These are phyloP conservation scores for Sebastes fasciatus DNA, from an alignment of 2,113 vertebrate species.

Conservation along the genomic window DNA sequence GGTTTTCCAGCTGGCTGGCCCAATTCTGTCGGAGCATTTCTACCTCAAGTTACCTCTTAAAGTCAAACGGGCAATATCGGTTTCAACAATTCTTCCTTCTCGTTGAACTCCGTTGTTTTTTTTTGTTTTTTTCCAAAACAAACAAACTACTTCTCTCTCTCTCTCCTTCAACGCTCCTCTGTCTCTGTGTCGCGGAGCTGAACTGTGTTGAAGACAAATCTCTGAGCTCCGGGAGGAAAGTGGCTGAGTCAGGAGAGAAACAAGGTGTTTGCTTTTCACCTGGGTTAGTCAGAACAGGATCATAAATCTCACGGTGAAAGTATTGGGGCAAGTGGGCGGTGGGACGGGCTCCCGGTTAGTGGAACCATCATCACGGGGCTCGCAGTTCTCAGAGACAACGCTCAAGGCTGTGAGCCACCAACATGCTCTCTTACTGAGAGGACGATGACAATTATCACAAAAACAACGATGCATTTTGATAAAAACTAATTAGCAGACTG, in stretches of 20 bases:
- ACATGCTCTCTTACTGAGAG: not conserved
- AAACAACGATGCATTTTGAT: not conserved
- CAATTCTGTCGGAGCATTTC: conserved; percentile 38
- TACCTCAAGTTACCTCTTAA: conserved; percentile 27
- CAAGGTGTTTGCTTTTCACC: conserved; percentile 52
- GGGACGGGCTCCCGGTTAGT: not conserved
- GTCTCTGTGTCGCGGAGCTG: not conserved
- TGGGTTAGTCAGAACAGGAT: conserved; percentile 25
- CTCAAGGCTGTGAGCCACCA: not conserved
- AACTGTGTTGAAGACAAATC: conserved; percentile 40
- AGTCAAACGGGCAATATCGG: not conserved
- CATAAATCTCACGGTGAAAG: conserved; percentile 69
- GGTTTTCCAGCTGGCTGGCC: conserved; percentile 64
- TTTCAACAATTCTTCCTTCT: not conserved
- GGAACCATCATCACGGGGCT: not conserved
- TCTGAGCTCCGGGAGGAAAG: conserved; percentile 6
- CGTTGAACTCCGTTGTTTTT: not conserved
- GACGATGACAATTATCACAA: not conserved
- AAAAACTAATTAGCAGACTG: not conserved
- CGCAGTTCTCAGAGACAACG: not conserved
- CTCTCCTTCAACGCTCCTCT: not conserved
- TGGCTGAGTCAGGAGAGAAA: conserved; percentile 68
- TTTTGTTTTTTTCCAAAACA: too few relatives aligned
- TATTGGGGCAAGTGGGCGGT: conserved; percentile 35
- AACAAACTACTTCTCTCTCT: too few relatives aligned